phyloP scores from a whole-genome alignment of 2,113 vertebrate genomes.

The Actenoides hombroni region DNA sequence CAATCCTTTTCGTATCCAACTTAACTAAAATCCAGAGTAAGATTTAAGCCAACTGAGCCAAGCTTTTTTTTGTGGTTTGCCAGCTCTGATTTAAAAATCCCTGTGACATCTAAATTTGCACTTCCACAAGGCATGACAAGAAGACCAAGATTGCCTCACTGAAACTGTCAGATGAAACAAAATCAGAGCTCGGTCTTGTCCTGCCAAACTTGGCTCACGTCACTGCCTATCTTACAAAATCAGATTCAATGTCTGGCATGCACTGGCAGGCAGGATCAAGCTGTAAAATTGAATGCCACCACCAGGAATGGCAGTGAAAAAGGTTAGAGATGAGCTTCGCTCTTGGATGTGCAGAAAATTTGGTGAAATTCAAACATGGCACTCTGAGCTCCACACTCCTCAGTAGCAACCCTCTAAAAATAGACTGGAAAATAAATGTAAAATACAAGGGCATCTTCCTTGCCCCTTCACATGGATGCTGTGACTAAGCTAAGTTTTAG shows the following conservation, averaged over 20 bases:
- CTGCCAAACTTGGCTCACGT: constrained; percentile 52
- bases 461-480: background rate
- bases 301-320: background rate
- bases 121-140: constrained; percentile 46
- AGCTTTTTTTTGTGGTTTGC: constrained; percentile 25
- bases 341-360: background rate
- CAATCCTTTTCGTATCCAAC: constrained; percentile 33
- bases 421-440: background rate
- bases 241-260: constrained; percentile 18
- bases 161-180: constrained; percentile 60
- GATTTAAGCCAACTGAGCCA: constrained; percentile 46
- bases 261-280: constrained; percentile 9
- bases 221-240: constrained; percentile 55
- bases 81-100: constrained; percentile 52
- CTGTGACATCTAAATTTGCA: constrained; percentile 58
- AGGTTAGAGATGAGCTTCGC: background rate
- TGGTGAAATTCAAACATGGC: background rate
- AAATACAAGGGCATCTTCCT: background rate
- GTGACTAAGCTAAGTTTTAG: background rate
- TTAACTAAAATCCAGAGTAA: constrained; percentile 26
- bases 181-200: constrained; percentile 32
- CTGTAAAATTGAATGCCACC: constrained; percentile 34
- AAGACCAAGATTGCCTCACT: constrained; percentile 27
- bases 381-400: background rate
- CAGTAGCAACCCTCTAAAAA: background rate